phyloP scores from a whole-genome alignment of 2,797 vertebrate species.

The Lycodopsis pacificus region DNA sequence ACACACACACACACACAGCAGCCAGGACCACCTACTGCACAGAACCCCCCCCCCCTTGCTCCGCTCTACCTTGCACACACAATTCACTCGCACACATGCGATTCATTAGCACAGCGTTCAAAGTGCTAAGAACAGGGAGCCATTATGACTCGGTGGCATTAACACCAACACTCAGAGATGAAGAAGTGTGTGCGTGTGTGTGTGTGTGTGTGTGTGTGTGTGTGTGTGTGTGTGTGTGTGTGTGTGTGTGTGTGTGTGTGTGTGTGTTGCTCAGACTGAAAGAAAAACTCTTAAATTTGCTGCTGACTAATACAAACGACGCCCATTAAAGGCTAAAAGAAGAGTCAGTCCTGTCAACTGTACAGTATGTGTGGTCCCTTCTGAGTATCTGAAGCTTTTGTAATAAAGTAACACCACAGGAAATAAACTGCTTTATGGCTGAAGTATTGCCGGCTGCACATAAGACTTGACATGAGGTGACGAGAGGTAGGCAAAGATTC shows the following conservation, averaged over 20 bases:
- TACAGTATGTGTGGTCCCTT: slow-evolving; percentile 73
- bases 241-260: slow-evolving; percentile 13
- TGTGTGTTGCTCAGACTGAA: slow-evolving; percentile 41
- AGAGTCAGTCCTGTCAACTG: slow-evolving; percentile 47
- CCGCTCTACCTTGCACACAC: slow-evolving; percentile 57
- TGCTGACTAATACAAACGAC: slow-evolving; percentile 59
- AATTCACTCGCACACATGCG: slow-evolving; percentile 66
- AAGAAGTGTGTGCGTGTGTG: slow-evolving; percentile 37
- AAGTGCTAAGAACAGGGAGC: slow-evolving; percentile 71
- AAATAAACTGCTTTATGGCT: slow-evolving; percentile 42
- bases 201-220: slow-evolving; percentile 23
- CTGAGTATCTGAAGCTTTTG: slow-evolving; percentile 33
- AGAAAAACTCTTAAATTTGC: slow-evolving; percentile 63
- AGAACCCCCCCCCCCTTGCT: slow-evolving; percentile 17
- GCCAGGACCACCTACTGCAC: slow-evolving; percentile 68
- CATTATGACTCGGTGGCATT: slow-evolving; percentile 73
- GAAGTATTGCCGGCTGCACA: slow-evolving; percentile 32
- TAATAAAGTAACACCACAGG: slow-evolving; percentile 49
- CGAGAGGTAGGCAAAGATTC: slow-evolving; percentile 22
- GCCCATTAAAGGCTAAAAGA: slow-evolving; percentile 56
- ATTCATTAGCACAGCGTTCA: slow-evolving; percentile 75
- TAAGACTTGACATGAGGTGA: slow-evolving; percentile 31
- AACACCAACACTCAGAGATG: slow-evolving; percentile 61
- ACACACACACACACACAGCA: slow-evolving; percentile 49
- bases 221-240: background rate